Evolutionary conservation across 2,797 vertebrate species (phyloP).

Genomic region (Sparidentex hasta): DNA sequence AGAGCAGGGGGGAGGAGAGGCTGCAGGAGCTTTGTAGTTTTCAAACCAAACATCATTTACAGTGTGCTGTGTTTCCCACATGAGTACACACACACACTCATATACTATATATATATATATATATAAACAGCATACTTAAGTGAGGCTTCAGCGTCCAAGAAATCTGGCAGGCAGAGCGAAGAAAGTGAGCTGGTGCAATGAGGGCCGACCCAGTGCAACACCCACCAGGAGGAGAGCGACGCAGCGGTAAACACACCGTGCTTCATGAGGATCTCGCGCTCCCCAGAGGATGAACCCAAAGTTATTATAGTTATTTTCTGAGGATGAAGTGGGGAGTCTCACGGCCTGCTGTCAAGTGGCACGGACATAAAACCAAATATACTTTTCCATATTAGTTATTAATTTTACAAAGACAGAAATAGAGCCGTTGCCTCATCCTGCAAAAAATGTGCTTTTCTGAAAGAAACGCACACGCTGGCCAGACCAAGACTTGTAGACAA

Average conservation of each 20-base stretch:
- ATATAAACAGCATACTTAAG: slow-evolving; percentile 7
- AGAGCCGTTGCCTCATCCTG: no score
- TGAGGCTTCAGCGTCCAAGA: slow-evolving; percentile 14
- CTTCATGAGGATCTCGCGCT: neutral
- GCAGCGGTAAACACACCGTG: slow-evolving; percentile 3
- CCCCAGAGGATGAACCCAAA: neutral
- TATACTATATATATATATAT: neutral
- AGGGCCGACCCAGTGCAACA: slow-evolving; percentile 16
- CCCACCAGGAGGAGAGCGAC: neutral
- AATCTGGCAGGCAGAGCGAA: slow-evolving; percentile 11
- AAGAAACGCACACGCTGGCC: no score
- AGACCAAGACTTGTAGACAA: no score
- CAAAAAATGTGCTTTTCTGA: no score
- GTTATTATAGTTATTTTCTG: no score
- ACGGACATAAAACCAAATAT: no score
- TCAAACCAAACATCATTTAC: neutral
- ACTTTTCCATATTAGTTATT: no score
- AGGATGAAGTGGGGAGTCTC: no score
- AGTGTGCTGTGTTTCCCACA: neutral
- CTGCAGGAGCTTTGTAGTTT: neutral
- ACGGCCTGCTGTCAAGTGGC: no score
- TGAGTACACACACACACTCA: neutral
- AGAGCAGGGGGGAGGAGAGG: neutral
- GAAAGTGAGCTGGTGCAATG: slow-evolving; percentile 37
- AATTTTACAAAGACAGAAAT: no score